phyloP scores from a whole-genome alignment of 2,797 vertebrate genomes.

The Vipera ursinii region DNA sequence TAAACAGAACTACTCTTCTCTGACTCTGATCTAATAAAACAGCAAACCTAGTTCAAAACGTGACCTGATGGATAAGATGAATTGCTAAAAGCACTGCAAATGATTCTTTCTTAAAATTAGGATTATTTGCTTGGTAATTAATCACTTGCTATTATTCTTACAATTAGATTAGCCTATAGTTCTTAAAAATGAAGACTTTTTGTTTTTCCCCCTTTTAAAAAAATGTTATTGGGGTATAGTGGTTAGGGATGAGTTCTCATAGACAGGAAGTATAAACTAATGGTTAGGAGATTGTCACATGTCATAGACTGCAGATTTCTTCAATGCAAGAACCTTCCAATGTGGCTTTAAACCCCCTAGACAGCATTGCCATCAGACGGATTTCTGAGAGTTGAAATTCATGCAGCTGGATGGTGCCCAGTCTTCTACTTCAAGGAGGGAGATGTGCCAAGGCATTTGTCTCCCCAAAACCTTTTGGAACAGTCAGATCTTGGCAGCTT shows the following conservation, averaged over 20 bases:
- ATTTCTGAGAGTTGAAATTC: background rate
- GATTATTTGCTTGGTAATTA: slow-evolving; percentile 69
- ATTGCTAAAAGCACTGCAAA: slow-evolving; percentile 57
- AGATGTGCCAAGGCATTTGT: background rate
- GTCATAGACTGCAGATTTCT: background rate
- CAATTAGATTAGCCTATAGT: slow-evolving; percentile 74
- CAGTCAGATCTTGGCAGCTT: background rate
- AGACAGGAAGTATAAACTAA: background rate
- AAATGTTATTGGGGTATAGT: background rate
- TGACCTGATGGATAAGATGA: slow-evolving; percentile 59
- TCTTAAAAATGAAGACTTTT: slow-evolving; percentile 62
- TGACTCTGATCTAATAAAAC: slow-evolving; percentile 64
- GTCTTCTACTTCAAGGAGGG: background rate
- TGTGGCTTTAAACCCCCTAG: background rate
- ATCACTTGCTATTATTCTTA: slow-evolving; percentile 74
- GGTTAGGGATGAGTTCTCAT: background rate
- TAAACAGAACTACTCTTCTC: slow-evolving; percentile 63
- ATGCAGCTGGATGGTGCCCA: background rate
- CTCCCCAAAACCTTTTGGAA: background rate
- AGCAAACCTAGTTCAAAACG: slow-evolving; percentile 57
- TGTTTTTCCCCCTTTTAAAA: background rate
- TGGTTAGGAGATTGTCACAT: background rate
- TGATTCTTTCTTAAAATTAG: slow-evolving; percentile 30
- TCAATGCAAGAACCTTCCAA: background rate
- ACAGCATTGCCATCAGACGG: background rate